A percentile compares a stretch with the other conserved stretches of the same genome.
Conservation (phyloP, 2,888 invertebrate genomes). For the Dexiosoma caninum region DNA sequence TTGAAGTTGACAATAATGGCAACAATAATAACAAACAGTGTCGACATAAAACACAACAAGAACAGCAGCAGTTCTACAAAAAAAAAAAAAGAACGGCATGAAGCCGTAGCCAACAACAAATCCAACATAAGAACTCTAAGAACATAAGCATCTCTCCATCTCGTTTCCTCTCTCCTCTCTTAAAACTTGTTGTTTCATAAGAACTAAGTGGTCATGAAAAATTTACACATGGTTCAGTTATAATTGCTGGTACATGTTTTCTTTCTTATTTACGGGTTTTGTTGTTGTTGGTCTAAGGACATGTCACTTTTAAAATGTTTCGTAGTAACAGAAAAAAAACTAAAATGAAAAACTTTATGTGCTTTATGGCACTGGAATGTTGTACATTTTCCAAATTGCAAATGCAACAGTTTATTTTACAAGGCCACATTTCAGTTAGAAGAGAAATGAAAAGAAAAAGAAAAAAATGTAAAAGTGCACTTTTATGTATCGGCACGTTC, state of each 20-base stretch:
- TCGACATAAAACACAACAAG: conserved; percentile 21
- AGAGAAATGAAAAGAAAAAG: too few species aligned
- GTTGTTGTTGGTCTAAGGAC: conserved; percentile 18
- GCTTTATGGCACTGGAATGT: conserved; percentile 25
- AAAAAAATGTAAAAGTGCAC: too few species aligned
- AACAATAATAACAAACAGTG: conserved; percentile 46
- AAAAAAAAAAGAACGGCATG: not conserved
- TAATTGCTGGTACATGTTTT: conserved; percentile 58
- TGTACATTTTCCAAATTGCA: not conserved
- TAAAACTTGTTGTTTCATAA: conserved; percentile 26
- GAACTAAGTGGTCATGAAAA: conserved; percentile 58
- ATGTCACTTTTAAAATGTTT: not conserved
- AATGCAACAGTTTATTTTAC: conserved; percentile 36
- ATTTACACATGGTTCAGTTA: conserved; percentile 58
- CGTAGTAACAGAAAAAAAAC: too few species aligned
- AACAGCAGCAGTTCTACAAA: not conserved
- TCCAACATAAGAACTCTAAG: conserved; percentile 16
- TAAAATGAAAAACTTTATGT: too few species aligned
- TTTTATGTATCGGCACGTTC: too few species aligned
- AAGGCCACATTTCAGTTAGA: not conserved
- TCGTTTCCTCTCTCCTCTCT: too few species aligned
- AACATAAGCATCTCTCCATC: conserved; percentile 8
- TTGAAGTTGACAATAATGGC: conserved; percentile 59
- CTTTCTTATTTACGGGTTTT: conserved; percentile 25
- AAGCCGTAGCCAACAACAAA: not conserved